These are phyloP conservation scores for Cettia cetti DNA, from an alignment of 2,113 vertebrate species.

Conservation along the genomic window DNA sequence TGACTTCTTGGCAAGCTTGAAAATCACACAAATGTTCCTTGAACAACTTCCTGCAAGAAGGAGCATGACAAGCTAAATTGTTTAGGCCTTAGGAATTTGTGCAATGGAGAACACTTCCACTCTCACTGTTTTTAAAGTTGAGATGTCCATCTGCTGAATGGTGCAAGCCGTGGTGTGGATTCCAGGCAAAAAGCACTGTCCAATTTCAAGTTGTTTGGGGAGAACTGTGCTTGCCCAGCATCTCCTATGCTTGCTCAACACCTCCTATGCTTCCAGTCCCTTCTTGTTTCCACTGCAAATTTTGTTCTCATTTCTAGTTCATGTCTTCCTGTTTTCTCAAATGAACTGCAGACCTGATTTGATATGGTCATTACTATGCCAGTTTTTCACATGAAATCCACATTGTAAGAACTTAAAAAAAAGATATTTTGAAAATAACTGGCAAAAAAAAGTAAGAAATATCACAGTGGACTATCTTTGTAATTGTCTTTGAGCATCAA, in stretches of 20 bases:
- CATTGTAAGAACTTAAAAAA: neutral
- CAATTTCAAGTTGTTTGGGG: neutral
- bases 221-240: neutral
- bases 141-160: neutral
- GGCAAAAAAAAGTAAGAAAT: neutral
- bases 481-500: neutral
- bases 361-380: neutral
- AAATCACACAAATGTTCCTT: neutral
- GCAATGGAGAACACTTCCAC: neutral
- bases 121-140: neutral
- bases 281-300: neutral
- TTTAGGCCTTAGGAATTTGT: neutral
- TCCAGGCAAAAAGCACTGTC: neutral
- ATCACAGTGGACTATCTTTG: neutral
- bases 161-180: neutral
- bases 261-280: neutral
- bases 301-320: neutral
- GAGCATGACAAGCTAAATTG: neutral
- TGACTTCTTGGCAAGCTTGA: neutral
- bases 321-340: neutral
- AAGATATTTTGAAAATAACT: neutral
- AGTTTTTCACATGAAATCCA: neutral
- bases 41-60: neutral
- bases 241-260: neutral
- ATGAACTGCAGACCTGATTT: neutral